Evolutionary conservation across 2,113 vertebrate species (phyloP).

Genomic region (Phrynocephalus versicolor): DNA sequence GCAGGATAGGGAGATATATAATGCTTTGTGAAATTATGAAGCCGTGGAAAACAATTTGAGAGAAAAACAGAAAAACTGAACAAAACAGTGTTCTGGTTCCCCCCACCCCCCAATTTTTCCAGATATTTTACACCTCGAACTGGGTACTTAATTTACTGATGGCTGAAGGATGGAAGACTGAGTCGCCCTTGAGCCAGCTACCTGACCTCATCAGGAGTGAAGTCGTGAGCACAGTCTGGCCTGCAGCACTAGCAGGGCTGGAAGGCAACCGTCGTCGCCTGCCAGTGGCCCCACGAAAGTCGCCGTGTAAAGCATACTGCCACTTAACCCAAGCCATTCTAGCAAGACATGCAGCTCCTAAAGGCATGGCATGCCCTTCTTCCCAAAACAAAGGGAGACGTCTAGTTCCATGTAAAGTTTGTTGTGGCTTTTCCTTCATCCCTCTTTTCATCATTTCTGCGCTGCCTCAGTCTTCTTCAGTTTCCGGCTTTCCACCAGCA

Average conservation of each 20-base stretch:
- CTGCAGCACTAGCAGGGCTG: not conserved
- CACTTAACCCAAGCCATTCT: not conserved
- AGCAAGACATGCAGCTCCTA: not conserved
- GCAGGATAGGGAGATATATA: too few species aligned
- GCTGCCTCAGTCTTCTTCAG: not conserved
- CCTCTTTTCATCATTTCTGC: not conserved
- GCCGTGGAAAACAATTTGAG: too few species aligned
- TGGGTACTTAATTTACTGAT: too few species aligned
- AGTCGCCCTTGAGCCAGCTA: too few species aligned
- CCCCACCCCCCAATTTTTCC: too few species aligned
- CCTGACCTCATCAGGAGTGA: too few species aligned
- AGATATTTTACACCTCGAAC: too few species aligned
- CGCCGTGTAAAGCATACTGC: not conserved
- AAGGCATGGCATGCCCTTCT: not conserved
- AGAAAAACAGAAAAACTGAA: too few species aligned
- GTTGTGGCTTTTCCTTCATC: not conserved
- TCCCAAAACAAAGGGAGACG: not conserved
- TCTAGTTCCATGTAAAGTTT: not conserved
- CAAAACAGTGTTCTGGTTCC: too few species aligned
- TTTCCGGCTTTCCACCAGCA: not conserved
- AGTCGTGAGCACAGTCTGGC: too few species aligned
- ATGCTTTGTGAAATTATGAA: too few species aligned
- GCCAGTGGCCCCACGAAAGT: not conserved
- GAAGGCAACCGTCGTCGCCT: not conserved
- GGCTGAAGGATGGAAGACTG: too few species aligned